Base-by-base conservation (phyloP, 1,140 invertebrate species). In the Anoplolepis gracilipes region DNA sequence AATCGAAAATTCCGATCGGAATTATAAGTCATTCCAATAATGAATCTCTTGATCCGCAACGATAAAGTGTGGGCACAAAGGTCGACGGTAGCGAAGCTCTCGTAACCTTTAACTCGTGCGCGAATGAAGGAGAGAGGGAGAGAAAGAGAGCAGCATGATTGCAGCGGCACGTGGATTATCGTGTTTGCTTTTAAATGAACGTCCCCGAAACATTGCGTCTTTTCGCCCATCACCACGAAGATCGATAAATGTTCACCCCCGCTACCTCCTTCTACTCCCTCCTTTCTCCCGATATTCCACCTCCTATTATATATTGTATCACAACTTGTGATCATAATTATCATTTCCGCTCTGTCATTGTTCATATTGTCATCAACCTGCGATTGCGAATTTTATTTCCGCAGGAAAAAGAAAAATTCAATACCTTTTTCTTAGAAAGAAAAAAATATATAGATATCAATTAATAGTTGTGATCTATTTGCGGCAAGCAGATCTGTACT, bases 61-160 rank as follows among this genome's bases (percentile, higher is more conserved):
- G 36, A 42, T 13, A 2, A 70, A 22, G 70, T 64, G 84, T 78
- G 87, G 85, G 79, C 77, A 28, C 69, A 78, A 86, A 92, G 85
- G 86, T 90, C 87, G 67, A 78, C 42, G 73, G 46, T 67, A 85
- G 49, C 73, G 73, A 67, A 70, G 85, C 72, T 84, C 76, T 65
- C 67, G 79, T 87, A 87, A 91, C 89, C 91, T 92, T 92, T 90
- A 82, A 73, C 81, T 76, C n/a, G 7, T 16, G 19, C 85, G 46
- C 13, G 30, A 39, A 16, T 85, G 57, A 42, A 79, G 28, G 42
- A 25, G 57, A 61, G 13, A 33, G 76, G 28, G 42, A 25, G 57
- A 61, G 13, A 33, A 5, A 33, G 49, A 49, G 28, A 75, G 19
- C 19, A 0, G 6, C 2, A 64, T 13, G 53, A 64, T 30, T 64